Evolutionary conservation across 2,888 invertebrate species (phyloP).

Genomic region (Diploptera punctata): DNA sequence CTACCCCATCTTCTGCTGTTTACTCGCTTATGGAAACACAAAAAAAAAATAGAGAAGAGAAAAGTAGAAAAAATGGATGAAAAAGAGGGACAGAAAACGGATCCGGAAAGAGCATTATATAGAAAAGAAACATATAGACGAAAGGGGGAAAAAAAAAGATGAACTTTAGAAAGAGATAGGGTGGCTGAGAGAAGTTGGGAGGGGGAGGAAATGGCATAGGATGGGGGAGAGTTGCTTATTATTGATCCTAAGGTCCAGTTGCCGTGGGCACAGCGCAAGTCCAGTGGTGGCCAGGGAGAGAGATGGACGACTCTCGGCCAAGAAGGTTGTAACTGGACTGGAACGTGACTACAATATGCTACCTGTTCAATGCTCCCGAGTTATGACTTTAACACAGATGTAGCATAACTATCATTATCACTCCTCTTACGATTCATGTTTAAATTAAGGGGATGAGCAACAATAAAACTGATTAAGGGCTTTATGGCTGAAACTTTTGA

Average conservation of each 20-base stretch:
- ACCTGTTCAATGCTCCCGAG: neutral
- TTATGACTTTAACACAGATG: too few species aligned
- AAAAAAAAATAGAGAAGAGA: neutral
- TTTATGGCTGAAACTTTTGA: too few species aligned
- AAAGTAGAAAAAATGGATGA: neutral
- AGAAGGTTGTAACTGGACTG: conserved; percentile 4
- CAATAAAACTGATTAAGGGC: too few species aligned
- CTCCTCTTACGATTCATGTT: too few species aligned
- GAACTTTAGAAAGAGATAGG: conserved; percentile 9
- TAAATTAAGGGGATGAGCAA: too few species aligned
- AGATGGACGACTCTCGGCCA: neutral
- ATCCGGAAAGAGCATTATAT: conserved; percentile 6
- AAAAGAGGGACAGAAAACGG: neutral
- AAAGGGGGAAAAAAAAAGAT: neutral
- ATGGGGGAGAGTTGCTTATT: conserved; percentile 28
- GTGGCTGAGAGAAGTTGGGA: neutral
- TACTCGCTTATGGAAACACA: neutral
- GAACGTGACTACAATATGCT: neutral
- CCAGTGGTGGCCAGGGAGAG: conserved; percentile 5
- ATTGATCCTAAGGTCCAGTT: conserved; percentile 36
- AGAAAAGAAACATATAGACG: conserved; percentile 14
- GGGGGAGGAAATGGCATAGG: conserved; percentile 22
- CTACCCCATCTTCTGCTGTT: neutral
- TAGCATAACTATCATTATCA: too few species aligned
- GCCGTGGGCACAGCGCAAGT: conserved; percentile 30